Percentiles rank a stretch among this genome's conserved stretches.
Evolutionary conservation across 1,140 invertebrate species (phyloP).

Genomic region (Tetragonula clypearis): DNA sequence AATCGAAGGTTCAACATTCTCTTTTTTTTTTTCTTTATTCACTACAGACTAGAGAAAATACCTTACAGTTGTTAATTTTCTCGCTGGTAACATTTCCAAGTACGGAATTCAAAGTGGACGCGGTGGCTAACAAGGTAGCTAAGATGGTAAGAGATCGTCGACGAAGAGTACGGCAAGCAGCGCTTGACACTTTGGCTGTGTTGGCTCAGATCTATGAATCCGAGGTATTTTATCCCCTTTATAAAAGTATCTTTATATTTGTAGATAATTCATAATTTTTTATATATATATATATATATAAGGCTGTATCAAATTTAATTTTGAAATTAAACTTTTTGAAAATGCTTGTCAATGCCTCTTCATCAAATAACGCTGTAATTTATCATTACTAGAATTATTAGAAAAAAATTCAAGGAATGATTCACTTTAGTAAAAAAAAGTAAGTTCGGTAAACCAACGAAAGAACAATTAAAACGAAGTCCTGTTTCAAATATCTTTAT

Average conservation of each 20-base stretch:
- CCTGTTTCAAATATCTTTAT: no score
- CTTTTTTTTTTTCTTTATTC: background rate
- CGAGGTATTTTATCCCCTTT: constrained; percentile 5
- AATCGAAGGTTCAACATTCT: background rate
- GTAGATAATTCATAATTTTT: background rate
- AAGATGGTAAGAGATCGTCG: constrained; percentile 86
- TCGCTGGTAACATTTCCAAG: constrained; percentile 90
- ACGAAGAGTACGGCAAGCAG: constrained; percentile 88
- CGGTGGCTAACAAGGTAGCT: constrained; percentile 83
- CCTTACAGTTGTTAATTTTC: constrained; percentile 89
- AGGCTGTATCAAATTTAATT: background rate
- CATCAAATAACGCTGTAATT: background rate
- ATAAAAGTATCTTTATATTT: background rate
- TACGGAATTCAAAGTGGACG: constrained; percentile 88
- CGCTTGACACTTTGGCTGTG: constrained; percentile 90
- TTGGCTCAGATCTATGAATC: constrained; percentile 88
- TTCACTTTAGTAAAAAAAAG: no score
- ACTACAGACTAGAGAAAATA: constrained; percentile 87
- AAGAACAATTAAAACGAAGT: no score
- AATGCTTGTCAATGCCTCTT: background rate
- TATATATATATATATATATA: no score
- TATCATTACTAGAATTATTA: background rate
- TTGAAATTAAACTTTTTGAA: background rate
- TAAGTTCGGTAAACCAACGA: no score
- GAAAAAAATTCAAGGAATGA: no score